Evolutionary conservation across 2,113 vertebrate species (phyloP), one percentile per base, ranked within the genome.

Genomic region (Gasterosteus nipponicus): DNA sequence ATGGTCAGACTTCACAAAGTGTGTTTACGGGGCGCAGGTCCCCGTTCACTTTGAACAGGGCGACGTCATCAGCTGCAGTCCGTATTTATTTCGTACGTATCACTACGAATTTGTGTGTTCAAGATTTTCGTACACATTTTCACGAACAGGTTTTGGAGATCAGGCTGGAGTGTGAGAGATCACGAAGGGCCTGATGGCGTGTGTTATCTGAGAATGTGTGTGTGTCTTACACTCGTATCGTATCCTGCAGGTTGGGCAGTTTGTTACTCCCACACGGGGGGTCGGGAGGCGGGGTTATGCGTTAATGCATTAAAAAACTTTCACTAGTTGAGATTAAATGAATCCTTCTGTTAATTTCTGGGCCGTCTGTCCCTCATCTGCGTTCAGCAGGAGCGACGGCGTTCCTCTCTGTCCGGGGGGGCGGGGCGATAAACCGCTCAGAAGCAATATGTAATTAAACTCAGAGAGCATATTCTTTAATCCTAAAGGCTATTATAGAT

Each of bases 401-500:
- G 80, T 68, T 75, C 58, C 62, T 57, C 66, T 53, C 58, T 39
- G 2, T 86, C 74, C 77, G 84, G 82, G 47, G 49, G n/a, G 86
- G 63, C 62, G 84, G 82, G 47, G 47, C 18, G n/a, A 86, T 89
- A 92, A 94, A 90, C 86, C 93, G 89, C 89, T 90, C 89, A 72
- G 68, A 65, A 88, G 91, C 93, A 93, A 94, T 94, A 93, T 94
- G 92, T 93, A 94, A 94, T 94, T 94, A 94, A 94, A 94, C 82
- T 89, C 81, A 49, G 86, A 83, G 84, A 92, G 87, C 93, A 94
- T 94, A 94, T 94, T 94, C 83, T 93, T 87, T 94, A 94, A 94
- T 94, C 92, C 92, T 93, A 91, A 93, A 93, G 91, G 92, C 92
- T 93, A 93, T 94, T 94, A 93, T 86, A 88, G 92, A 91, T 93